Evolutionary conservation across 2,888 invertebrate species (phyloP).

Genomic region (Dolichomitus sp.): DNA sequence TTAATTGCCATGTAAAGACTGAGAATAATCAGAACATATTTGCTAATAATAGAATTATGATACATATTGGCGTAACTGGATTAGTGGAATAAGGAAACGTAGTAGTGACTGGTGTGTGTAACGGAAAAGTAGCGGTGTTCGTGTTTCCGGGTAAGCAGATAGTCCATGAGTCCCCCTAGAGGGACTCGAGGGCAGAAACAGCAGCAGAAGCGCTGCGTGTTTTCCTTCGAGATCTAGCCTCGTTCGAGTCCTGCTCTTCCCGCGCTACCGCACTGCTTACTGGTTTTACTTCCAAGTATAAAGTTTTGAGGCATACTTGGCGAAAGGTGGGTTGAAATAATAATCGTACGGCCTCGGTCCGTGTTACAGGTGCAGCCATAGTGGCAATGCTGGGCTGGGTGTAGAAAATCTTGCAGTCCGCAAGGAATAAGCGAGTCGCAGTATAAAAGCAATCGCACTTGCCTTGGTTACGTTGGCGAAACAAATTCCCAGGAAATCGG

Average conservation of each 20-base stretch:
- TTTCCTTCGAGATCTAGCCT: constrained; percentile 76
- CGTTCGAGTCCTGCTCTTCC: constrained; percentile 73
- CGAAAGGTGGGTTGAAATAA: constrained; percentile 80
- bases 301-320: constrained; percentile 78
- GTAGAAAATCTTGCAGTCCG: constrained; percentile 36
- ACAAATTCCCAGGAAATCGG: constrained; percentile 25
- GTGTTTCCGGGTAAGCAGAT: constrained; percentile 44
- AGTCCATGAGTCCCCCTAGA: constrained; percentile 37
- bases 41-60: not conserved
- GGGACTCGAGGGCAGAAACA: constrained; percentile 39
- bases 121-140: not conserved
- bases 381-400: constrained; percentile 11
- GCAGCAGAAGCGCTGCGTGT: constrained; percentile 70
- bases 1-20: not conserved
- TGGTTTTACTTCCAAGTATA: constrained; percentile 78
- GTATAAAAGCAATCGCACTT: constrained; percentile 52
- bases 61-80: constrained; percentile 31
- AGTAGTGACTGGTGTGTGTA: not conserved
- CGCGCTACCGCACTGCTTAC: constrained; percentile 61
- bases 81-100: constrained; percentile 23
- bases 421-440: constrained; percentile 36
- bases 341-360: constrained; percentile 72
- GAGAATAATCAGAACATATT: not conserved
- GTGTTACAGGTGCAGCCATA: constrained; percentile 5
- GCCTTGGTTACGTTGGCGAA: constrained; percentile 47